These are phyloP conservation scores for Calidris pygmaea DNA, from an alignment of 2,113 vertebrate genomes.

Conservation along the genomic window DNA sequence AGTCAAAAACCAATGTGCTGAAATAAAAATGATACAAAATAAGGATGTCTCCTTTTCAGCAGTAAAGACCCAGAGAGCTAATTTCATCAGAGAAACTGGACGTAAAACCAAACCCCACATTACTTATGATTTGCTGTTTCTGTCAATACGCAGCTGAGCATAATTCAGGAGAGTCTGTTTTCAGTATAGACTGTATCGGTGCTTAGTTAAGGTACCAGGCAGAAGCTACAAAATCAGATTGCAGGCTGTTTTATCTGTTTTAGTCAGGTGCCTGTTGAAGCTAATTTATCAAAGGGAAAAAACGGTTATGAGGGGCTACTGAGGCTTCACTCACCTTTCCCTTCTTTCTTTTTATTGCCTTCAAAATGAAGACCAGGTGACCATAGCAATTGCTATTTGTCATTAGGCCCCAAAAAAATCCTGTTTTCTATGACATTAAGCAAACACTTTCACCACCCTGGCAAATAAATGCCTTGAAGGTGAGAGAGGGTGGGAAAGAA, in stretches of 20 bases:
- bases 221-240: neutral
- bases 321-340: neutral
- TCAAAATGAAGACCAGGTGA: neutral
- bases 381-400: neutral
- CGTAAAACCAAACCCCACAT: neutral
- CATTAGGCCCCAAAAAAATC: neutral
- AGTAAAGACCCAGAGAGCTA: neutral
- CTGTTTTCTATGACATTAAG: neutral
- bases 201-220: neutral
- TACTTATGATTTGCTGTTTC: neutral
- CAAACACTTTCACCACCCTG: neutral
- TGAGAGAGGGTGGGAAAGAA: neutral
- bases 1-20: neutral
- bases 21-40: neutral
- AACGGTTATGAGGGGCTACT: neutral
- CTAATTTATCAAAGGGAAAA: neutral
- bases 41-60: neutral
- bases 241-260: neutral
- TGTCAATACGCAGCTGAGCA: neutral
- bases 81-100: neutral
- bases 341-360: conserved; percentile 18
- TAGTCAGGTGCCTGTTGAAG: neutral
- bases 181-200: neutral
- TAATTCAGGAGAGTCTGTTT: neutral
- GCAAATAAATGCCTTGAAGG: neutral